phyloP scores from a whole-genome alignment of 2,113 vertebrate genomes.

The Chunga burmeisteri region DNA sequence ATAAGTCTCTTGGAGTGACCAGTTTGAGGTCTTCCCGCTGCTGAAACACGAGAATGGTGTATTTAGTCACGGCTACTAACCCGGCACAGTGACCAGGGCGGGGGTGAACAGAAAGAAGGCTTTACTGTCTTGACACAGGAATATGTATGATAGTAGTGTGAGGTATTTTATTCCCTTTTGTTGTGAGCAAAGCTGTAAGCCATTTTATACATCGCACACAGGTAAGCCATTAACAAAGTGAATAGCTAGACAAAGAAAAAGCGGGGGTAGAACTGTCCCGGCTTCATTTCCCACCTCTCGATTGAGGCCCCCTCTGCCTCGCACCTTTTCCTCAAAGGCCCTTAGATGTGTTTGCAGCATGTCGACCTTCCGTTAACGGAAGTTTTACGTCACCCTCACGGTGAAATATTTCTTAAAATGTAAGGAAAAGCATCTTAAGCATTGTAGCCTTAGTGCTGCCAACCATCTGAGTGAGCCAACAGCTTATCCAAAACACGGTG shows the following conservation, averaged over 20 bases:
- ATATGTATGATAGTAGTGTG: constrained; percentile 20
- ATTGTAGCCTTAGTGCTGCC: not conserved
- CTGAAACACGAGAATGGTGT: accelerated
- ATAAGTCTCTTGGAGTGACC: not conserved
- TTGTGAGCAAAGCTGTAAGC: constrained; percentile 63
- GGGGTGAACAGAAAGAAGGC: not conserved
- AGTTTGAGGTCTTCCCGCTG: not conserved
- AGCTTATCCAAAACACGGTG: accelerated
- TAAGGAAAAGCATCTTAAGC: not conserved
- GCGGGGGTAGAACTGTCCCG: not conserved
- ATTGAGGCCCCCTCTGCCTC: not conserved
- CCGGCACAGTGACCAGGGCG: not conserved
- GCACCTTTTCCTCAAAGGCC: not conserved
- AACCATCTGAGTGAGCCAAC: not conserved
- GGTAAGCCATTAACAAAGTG: constrained; percentile 42
- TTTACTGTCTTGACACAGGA: constrained; percentile 40
- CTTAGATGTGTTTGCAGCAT: not conserved
- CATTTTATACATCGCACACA: constrained; percentile 43
- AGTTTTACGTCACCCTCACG: accelerated
- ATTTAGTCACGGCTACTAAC: not conserved
- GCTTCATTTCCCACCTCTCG: not conserved
- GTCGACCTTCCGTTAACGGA: not conserved
- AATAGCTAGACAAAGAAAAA: not conserved
- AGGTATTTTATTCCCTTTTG: constrained; percentile 81
- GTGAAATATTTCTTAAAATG: not conserved